phyloP scores from a whole-genome alignment of 2,888 invertebrate species.

The Leucophenga montana region DNA sequence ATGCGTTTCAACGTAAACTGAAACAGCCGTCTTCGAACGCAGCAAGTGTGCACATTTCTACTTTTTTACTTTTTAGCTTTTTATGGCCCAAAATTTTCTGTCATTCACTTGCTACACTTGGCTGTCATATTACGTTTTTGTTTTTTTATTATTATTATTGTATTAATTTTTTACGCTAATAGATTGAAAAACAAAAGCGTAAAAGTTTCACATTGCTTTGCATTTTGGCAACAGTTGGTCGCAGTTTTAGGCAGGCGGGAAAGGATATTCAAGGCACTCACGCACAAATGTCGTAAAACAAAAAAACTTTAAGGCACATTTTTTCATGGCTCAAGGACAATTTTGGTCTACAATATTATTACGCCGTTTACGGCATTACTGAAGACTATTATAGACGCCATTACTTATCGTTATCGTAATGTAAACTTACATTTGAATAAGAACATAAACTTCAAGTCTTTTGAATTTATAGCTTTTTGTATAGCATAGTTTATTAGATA shows the following conservation, averaged over 20 bases:
- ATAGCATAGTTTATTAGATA: too few species aligned
- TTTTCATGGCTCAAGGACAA: constrained; percentile 5
- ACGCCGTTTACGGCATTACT: neutral
- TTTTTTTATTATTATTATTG: neutral
- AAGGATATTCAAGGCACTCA: neutral
- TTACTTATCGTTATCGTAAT: too few species aligned
- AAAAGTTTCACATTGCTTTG: neutral
- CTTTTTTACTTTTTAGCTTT: neutral
- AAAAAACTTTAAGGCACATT: neutral
- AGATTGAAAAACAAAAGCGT: neutral
- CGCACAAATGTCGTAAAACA: constrained; percentile 22
- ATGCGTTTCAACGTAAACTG: neutral
- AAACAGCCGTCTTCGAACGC: neutral
- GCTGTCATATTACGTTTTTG: neutral
- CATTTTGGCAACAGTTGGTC: constrained; percentile 23
- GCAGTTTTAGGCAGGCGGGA: neutral
- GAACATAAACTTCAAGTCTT: neutral
- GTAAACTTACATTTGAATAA: neutral
- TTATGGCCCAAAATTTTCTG: neutral
- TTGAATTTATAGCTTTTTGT: too few species aligned
- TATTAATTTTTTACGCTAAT: neutral
- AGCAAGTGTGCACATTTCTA: too few species aligned
- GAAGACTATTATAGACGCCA: too few species aligned
- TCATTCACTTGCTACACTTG: neutral
- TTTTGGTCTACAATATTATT: constrained; percentile 5